Percentiles rank a stretch among this genome's conserved stretches.
phyloP scores from a whole-genome alignment of 2,797 vertebrate genomes.

The Protonibea diacanthus region DNA sequence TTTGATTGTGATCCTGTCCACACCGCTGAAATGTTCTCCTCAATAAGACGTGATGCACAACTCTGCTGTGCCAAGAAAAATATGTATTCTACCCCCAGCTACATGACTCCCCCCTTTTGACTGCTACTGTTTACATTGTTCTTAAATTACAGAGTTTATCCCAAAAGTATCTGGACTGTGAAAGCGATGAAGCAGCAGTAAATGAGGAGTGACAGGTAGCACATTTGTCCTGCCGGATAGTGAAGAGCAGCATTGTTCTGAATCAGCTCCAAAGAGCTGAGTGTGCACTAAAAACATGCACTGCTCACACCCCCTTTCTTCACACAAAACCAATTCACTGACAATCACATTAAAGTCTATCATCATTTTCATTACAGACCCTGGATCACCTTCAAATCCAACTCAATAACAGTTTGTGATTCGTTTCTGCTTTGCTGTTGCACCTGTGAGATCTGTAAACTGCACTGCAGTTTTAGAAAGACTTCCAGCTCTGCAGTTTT shows the following conservation, averaged over 20 bases:
- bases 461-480: not conserved
- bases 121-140: slow-evolving; percentile 31
- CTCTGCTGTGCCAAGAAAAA: not conserved
- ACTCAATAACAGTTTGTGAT: slow-evolving; percentile 16
- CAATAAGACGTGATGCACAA: not conserved
- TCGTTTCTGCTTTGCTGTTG: slow-evolving; percentile 6
- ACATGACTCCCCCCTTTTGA: slow-evolving; percentile 2
- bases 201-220: slow-evolving; percentile 41
- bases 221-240: slow-evolving; percentile 37
- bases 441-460: not conserved
- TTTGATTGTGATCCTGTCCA: not conserved
- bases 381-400: slow-evolving; percentile 29
- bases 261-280: slow-evolving; percentile 53
- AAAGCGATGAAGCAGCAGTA: slow-evolving; percentile 58
- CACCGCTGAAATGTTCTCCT: not conserved
- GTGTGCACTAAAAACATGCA: slow-evolving; percentile 38
- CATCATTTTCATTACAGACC: slow-evolving; percentile 51
- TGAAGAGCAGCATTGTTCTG: slow-evolving; percentile 34
- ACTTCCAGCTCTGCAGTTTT: not conserved
- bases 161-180: slow-evolving; percentile 30
- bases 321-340: slow-evolving; percentile 42
- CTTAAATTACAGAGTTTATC: slow-evolving; percentile 37
- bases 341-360: slow-evolving; percentile 39
- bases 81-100: not conserved
- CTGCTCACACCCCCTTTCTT: slow-evolving; percentile 7